Percentiles rank a stretch among this genome's conserved stretches.
These are phyloP conservation scores for Dendroctonus ponderosae DNA, from an alignment of 1,140 invertebrate species.

Conservation along the genomic window DNA sequence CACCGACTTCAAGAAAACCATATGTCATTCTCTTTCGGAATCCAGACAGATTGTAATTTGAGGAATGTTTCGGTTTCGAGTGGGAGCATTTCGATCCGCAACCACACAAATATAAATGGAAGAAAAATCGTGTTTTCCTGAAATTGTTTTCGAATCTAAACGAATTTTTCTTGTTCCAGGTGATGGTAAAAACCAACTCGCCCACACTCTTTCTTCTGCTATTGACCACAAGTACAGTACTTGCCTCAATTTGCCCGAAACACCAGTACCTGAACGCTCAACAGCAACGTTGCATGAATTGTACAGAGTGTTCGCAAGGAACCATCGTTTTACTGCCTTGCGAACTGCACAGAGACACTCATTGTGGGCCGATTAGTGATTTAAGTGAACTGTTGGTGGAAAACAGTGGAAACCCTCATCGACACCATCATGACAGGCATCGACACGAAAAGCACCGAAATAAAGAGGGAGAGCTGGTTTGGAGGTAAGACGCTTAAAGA, in stretches of 20 bases:
- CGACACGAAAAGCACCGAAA: constrained; percentile 37
- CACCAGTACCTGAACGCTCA: constrained; percentile 56
- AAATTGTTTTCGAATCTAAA: too few species aligned
- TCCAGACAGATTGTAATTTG: too few species aligned
- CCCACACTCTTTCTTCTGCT: constrained; percentile 32
- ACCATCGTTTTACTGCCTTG: constrained; percentile 63
- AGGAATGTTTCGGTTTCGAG: too few species aligned
- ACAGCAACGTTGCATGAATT: constrained; percentile 58
- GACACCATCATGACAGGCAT: constrained; percentile 44
- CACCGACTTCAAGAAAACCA: too few species aligned
- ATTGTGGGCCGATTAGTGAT: constrained; percentile 61
- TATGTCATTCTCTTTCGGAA: too few species aligned
- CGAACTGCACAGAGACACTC: constrained; percentile 62
- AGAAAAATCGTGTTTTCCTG: too few species aligned
- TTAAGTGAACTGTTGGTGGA: constrained; percentile 46
- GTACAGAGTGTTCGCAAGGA: constrained; percentile 58
- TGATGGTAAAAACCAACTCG: constrained; percentile 41
- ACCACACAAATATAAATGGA: too few species aligned
- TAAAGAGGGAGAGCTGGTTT: constrained; percentile 17
- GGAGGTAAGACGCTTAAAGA: constrained; percentile 16
- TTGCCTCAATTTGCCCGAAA: constrained; percentile 43
- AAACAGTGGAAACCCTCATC: constrained; percentile 40
- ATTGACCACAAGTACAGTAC: constrained; percentile 34
- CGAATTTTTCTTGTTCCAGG: constrained; percentile 40
- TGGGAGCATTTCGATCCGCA: too few species aligned